A percentile compares a stretch with the other conserved stretches of the same genome.
These are phyloP conservation scores for Typhlomys cinereus DNA, from an alignment of 2,113 vertebrate species.

Conservation along the genomic window DNA sequence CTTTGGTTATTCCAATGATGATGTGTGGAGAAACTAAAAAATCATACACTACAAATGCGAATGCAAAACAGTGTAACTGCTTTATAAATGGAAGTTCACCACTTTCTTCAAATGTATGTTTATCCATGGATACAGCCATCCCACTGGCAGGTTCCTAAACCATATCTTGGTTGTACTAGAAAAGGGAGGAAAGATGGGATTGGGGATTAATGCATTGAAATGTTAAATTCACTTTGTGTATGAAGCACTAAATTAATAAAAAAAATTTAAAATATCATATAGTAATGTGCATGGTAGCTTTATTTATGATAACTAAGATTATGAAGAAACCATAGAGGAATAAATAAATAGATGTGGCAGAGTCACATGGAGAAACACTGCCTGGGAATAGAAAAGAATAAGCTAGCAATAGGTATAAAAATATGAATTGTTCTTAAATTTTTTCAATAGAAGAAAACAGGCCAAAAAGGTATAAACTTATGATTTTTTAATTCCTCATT, in stretches of 20 bases:
- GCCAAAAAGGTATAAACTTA: not conserved
- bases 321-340: not conserved
- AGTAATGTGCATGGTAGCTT: not conserved
- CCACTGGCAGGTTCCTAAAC: too few species aligned
- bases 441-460: not conserved
- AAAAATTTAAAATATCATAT: not conserved
- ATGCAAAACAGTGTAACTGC: not conserved
- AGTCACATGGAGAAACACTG: not conserved
- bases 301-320: constrained; percentile 14
- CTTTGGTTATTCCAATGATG: not conserved
- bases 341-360: not conserved
- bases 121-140: too few species aligned
- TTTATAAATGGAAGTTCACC: not conserved
- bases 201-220: too few species aligned
- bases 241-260: too few species aligned
- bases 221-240: too few species aligned
- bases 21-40: not conserved
- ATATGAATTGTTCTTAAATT: not conserved
- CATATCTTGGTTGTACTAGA: too few species aligned
- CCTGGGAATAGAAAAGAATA: not conserved
- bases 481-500: not conserved
- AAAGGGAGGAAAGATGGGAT: too few species aligned
- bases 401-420: not conserved
- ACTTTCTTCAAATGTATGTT: not conserved
- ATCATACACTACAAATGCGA: not conserved